Evolutionary conservation across 2,113 vertebrate species (phyloP), one percentile per base, ranked within the genome.

Genomic region (Cheilinus undulatus): DNA sequence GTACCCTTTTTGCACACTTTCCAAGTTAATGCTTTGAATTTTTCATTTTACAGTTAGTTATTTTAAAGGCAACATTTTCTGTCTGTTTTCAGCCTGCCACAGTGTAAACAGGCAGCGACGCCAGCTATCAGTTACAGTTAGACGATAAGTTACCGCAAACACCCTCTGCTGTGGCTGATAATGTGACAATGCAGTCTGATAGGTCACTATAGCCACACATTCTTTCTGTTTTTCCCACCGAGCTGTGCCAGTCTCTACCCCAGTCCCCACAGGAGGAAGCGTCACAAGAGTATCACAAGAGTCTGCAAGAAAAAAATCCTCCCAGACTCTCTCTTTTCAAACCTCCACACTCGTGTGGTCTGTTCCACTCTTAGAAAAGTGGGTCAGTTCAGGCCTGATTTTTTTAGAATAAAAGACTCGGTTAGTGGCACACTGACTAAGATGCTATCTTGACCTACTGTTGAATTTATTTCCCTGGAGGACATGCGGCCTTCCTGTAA

Each of bases 301-400:
- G 42, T 78, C 48, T 13, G 62, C 53, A 61, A n/a, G n/a, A n/a
- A 42, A 48, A 71, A 73, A 76, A 14, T 8, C 48, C 36, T 59
- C 26, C 54, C 69, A 56, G 28, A 30, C 53, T 65, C 49, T 58
- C 38, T 40, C 15, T 63, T 72, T 62, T 60, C 26, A 75, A 61
- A 72, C 27, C 17, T 22, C 50, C 30, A 34, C 15, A 36, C 26
- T 58, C 40, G 15, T 75, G 34, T 28, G 28, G 40, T 66, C 32
- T 54, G 27, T 54, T 20, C 28, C 38, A 42, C 38, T 42, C 27
- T 14, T n/a, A 72, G 63, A 49, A n/a, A 88, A 86, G 68, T 80
- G 58, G 78, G 70, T 82, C 80, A 81, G 23, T 66, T 24, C 13
- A 54, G 13, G 15, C n/a, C 17, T 30, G 20, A n/a, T 24, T 57